phyloP scores from a whole-genome alignment of 2,113 vertebrate species.

The Mandrillus leucophaeus region DNA sequence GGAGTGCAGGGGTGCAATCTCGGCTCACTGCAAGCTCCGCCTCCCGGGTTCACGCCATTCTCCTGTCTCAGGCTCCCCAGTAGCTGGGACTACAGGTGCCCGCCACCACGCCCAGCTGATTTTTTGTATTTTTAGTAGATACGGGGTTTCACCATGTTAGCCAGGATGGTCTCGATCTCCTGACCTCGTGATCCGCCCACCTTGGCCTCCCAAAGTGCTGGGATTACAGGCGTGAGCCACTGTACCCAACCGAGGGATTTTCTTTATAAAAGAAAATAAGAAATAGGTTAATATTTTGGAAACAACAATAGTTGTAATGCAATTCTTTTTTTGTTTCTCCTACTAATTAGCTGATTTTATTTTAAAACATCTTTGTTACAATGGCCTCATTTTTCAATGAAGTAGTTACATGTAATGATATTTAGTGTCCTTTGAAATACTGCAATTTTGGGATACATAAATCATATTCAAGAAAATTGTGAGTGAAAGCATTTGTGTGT shows the following conservation, averaged over 20 bases:
- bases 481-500: not conserved
- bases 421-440: not conserved
- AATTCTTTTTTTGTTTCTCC: not conserved
- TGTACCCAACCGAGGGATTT: accelerated
- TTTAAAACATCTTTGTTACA: not conserved
- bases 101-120: too few relatives aligned
- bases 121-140: too few relatives aligned
- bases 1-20: too few relatives aligned
- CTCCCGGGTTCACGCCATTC: too few relatives aligned
- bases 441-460: not conserved
- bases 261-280: not conserved
- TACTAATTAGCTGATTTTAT: not conserved
- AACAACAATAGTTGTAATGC: not conserved
- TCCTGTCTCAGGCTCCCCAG: too few relatives aligned
- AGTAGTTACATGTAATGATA: not conserved
- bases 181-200: too few relatives aligned
- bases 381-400: not conserved
- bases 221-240: too few relatives aligned
- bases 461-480: not conserved
- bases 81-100: too few relatives aligned
- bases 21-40: too few relatives aligned
- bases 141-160: too few relatives aligned
- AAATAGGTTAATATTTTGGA: not conserved
- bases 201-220: too few relatives aligned
- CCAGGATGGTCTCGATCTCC: too few relatives aligned